A percentile compares a stretch with the other conserved stretches of the same genome.
Conservation (phyloP, 2,113 vertebrate genomes). For the Cairina moschata region DNA sequence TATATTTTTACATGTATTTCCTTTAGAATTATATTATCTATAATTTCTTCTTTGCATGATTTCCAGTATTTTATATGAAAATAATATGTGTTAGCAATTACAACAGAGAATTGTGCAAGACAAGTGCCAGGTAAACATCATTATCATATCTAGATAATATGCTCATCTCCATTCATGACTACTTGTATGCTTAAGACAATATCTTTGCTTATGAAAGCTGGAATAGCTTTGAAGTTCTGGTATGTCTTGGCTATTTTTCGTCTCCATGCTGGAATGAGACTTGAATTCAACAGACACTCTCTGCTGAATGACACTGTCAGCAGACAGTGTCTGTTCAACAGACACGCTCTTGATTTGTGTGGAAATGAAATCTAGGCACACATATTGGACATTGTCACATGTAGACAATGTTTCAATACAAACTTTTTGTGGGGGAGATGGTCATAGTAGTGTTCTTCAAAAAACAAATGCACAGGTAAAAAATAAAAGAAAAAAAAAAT, state of each 20-base stretch:
- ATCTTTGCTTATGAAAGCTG: background rate
- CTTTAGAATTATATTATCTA: background rate
- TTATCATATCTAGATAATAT: background rate
- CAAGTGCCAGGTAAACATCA: background rate
- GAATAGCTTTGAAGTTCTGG: background rate
- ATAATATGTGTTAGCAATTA: background rate
- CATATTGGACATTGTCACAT: background rate
- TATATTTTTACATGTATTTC: background rate
- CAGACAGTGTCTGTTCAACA: background rate
- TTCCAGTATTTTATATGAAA: background rate
- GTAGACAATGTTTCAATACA: accelerated
- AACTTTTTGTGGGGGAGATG: background rate
- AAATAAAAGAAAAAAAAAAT: background rate
- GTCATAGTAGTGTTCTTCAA: background rate
- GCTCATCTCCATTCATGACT: background rate
- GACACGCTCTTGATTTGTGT: background rate
- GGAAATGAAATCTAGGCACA: background rate
- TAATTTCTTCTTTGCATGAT: background rate
- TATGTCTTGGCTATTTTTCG: background rate
- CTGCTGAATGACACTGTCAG: too few species aligned
- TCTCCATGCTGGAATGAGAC: background rate
- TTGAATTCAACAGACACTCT: background rate
- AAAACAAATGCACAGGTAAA: background rate
- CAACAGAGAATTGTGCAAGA: background rate
- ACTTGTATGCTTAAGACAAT: background rate